Conservation (phyloP, 2,797 vertebrate genomes). For the Agapornis canus region DNA sequence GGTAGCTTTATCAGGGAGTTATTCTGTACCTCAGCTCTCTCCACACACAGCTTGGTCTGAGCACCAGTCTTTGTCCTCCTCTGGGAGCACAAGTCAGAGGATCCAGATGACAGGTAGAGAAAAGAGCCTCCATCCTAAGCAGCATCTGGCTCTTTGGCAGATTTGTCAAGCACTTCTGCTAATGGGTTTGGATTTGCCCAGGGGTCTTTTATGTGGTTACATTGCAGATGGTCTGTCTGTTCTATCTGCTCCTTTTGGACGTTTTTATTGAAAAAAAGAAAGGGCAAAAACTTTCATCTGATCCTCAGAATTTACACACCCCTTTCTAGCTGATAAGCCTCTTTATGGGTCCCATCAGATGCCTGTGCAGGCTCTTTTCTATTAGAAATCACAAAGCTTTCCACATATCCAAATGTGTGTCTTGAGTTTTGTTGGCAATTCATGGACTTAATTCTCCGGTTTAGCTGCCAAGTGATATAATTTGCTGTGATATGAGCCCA, state of each 20-base stretch:
- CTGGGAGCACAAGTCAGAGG: slow-evolving; percentile 47
- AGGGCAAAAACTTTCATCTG: neutral
- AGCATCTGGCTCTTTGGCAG: slow-evolving; percentile 75
- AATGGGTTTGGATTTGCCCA: slow-evolving; percentile 71
- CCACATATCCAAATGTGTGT: slow-evolving; percentile 48
- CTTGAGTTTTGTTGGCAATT: slow-evolving; percentile 60
- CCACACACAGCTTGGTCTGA: neutral
- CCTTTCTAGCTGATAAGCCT: slow-evolving; percentile 59
- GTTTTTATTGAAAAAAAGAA: slow-evolving; percentile 19
- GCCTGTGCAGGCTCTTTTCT: slow-evolving; percentile 34
- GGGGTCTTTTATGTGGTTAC: slow-evolving; percentile 76
- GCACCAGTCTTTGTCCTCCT: neutral
- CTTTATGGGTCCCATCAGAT: slow-evolving; percentile 62
- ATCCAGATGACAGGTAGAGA: slow-evolving; percentile 48
- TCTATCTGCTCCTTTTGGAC: slow-evolving; percentile 55
- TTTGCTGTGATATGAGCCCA: slow-evolving; percentile 19
- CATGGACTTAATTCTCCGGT: slow-evolving; percentile 25
- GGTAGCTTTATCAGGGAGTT: neutral
- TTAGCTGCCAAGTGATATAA: slow-evolving; percentile 53
- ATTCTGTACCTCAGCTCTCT: neutral
- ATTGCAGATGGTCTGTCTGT: slow-evolving; percentile 71
- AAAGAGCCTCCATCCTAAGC: slow-evolving; percentile 20
- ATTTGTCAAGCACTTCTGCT: slow-evolving; percentile 71
- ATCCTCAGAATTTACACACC: slow-evolving; percentile 45
- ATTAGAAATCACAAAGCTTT: slow-evolving; percentile 21